Evolutionary conservation across 2,888 invertebrate genomes (phyloP).

Genomic region (Schizotus pectinicornis): DNA sequence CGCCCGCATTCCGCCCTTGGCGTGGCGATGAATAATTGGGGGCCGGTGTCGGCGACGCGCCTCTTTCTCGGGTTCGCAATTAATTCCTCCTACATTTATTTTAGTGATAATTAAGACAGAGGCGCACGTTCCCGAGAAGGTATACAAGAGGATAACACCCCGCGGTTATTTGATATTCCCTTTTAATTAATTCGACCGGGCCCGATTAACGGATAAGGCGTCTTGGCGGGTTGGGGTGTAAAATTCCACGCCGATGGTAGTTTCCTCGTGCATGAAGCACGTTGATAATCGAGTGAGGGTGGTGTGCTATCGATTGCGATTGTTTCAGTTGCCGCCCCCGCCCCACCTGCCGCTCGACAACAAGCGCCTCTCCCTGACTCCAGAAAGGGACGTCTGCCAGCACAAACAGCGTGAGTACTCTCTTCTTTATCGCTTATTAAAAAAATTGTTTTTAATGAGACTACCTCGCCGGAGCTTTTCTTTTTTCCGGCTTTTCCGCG

Average conservation of each 20-base stretch:
- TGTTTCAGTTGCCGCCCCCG: constrained; percentile 71
- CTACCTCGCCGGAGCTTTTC: too few relatives aligned
- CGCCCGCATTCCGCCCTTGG: too few relatives aligned
- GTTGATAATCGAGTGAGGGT: constrained; percentile 26
- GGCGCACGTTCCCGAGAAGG: not conserved
- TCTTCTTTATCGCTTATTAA: not conserved
- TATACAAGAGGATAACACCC: not conserved
- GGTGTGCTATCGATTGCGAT: constrained; percentile 41
- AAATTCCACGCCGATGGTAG: not conserved
- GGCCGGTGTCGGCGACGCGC: not conserved
- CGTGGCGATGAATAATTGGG: too few relatives aligned
- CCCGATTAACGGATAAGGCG: not conserved
- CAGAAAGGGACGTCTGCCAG: constrained; percentile 40
- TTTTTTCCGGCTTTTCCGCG: too few relatives aligned
- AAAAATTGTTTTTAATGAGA: not conserved
- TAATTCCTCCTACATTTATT: constrained; percentile 1
- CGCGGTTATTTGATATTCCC: constrained; percentile 3
- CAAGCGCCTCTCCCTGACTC: constrained; percentile 56
- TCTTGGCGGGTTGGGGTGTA: too few relatives aligned
- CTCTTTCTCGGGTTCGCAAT: not conserved
- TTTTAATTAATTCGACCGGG: not conserved
- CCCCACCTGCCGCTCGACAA: constrained; percentile 76
- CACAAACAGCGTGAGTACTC: constrained; percentile 2
- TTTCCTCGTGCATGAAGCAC: constrained; percentile 22
- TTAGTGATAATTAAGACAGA: not conserved